phyloP scores from a whole-genome alignment of 2,888 invertebrate genomes.

The Orthosia incerta region DNA sequence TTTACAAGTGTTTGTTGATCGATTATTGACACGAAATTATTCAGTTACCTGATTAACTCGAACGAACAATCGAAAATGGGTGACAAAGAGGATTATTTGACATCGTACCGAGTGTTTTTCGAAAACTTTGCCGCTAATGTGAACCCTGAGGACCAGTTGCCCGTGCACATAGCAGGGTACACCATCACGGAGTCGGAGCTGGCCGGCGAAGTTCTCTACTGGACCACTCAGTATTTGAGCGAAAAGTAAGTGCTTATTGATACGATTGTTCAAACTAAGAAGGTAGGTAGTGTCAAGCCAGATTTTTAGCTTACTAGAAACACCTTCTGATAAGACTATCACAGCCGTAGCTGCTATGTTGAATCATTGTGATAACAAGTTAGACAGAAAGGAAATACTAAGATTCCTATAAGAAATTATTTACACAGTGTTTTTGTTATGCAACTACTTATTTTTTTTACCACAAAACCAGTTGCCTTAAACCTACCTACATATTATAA shows the following conservation, averaged over 20 bases:
- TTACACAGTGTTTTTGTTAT: slow-evolving; percentile 10
- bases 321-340: slow-evolving; percentile 64
- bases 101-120: slow-evolving; percentile 93
- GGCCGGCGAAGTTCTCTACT: slow-evolving; percentile 94
- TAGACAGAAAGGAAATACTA: slow-evolving; percentile 18
- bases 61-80: slow-evolving; percentile 79
- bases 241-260: slow-evolving; percentile 92
- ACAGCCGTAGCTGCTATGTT: slow-evolving; percentile 32
- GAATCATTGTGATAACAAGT: slow-evolving; percentile 49
- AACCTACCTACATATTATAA: neutral
- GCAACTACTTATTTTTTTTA: neutral
- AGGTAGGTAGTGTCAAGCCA: slow-evolving; percentile 4
- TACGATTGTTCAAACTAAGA: slow-evolving; percentile 9
- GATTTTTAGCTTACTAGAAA: slow-evolving; percentile 52
- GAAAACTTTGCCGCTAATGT: slow-evolving; percentile 93
- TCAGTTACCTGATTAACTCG: slow-evolving; percentile 59
- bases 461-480: neutral
- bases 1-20: slow-evolving; percentile 75
- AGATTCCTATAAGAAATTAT: slow-evolving; percentile 4
- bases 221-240: slow-evolving; percentile 94
- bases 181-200: slow-evolving; percentile 93
- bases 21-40: slow-evolving; percentile 72
- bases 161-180: slow-evolving; percentile 93
- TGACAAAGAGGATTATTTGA: slow-evolving; percentile 93
- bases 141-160: slow-evolving; percentile 94